A percentile compares a stretch with the other conserved stretches of the same genome.
phyloP scores from a whole-genome alignment of 2,888 invertebrate species.

The Ophioninae sp. region DNA sequence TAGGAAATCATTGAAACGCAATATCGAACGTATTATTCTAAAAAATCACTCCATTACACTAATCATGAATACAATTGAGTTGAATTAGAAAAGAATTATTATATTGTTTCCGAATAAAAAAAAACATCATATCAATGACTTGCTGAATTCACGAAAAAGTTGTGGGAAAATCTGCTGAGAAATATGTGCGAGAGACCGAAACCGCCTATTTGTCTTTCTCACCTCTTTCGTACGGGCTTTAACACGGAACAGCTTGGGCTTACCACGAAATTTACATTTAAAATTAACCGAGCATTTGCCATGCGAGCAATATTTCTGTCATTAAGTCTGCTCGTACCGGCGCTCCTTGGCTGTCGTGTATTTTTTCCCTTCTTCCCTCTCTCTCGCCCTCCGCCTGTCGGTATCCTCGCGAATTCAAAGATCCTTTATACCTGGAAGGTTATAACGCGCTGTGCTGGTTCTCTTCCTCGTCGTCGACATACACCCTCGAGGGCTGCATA shows the following conservation, averaged over 20 bases:
- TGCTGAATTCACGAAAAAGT: background rate
- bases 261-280: conserved; percentile 61
- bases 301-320: conserved; percentile 66
- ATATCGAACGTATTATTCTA: background rate
- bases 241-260: background rate
- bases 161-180: conserved; percentile 27
- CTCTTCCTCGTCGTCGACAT: conserved; percentile 45
- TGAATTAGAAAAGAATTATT: background rate
- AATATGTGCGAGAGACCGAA: conserved; percentile 5
- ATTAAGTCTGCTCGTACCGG: conserved; percentile 60
- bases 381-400: background rate
- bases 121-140: background rate
- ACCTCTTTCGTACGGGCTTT: conserved; percentile 7
- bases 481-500: conserved; percentile 63
- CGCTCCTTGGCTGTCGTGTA: conserved; percentile 41
- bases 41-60: background rate
- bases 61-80: background rate
- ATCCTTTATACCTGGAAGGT: conserved; percentile 55
- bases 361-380: conserved; percentile 29
- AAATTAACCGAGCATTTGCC: conserved; percentile 67
- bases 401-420: conserved; percentile 34
- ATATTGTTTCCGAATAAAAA: background rate
- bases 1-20: background rate
- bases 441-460: conserved; percentile 52
- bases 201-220: conserved; percentile 4